Evolutionary conservation across 2,888 invertebrate genomes (phyloP).

Genomic region (Ectropis crepuscularia): DNA sequence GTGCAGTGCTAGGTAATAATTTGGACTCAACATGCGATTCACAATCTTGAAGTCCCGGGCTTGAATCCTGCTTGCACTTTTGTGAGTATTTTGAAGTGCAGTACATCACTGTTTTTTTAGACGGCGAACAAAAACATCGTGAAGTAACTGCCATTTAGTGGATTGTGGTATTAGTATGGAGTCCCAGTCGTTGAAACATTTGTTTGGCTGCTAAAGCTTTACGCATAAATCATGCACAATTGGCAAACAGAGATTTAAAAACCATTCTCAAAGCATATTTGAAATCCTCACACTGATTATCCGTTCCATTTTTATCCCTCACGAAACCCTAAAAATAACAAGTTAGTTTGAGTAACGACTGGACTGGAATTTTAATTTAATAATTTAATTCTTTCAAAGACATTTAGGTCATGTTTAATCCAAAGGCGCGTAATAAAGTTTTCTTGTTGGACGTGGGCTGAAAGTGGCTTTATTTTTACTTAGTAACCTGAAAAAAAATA

Average conservation of each 20-base stretch:
- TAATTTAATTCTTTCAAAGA: conserved; percentile 13
- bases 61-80: too few species aligned
- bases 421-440: not conserved
- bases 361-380: conserved; percentile 20
- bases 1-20: too few species aligned
- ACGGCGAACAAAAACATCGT: too few species aligned
- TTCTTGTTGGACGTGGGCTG: not conserved
- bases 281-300: not conserved
- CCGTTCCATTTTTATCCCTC: not conserved
- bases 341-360: conserved; percentile 21
- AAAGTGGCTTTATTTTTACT: conserved; percentile 4
- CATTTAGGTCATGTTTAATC: conserved; percentile 12
- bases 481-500: not conserved
- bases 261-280: not conserved
- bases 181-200: too few species aligned
- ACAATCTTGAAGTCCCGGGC: too few species aligned
- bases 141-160: too few species aligned
- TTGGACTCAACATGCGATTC: too few species aligned
- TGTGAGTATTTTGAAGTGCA: too few species aligned
- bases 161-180: too few species aligned
- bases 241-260: not conserved
- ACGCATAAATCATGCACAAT: not conserved
- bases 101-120: too few species aligned
- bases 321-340: conserved; percentile 15
- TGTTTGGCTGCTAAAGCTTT: too few species aligned